Evolutionary conservation across 2,888 invertebrate species (phyloP).

Genomic region (Drosophila cognata): DNA sequence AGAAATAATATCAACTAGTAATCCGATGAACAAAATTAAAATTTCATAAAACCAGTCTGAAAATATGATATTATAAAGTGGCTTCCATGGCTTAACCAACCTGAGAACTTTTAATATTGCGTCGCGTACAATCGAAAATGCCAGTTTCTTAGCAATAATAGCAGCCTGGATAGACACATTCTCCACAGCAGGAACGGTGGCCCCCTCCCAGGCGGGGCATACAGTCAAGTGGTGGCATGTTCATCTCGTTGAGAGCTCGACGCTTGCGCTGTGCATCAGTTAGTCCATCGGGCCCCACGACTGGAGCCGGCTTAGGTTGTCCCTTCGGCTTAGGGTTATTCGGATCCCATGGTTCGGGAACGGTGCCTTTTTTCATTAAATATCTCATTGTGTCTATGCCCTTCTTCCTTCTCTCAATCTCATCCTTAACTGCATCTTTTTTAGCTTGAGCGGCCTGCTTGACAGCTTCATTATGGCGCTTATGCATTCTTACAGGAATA

Average conservation of each 20-base stretch:
- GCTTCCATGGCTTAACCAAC: neutral
- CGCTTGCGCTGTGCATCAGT: constrained; percentile 53
- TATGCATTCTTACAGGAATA: constrained; percentile 40
- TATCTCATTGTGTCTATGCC: constrained; percentile 66
- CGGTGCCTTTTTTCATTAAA: constrained; percentile 39
- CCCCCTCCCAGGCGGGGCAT: constrained; percentile 66
- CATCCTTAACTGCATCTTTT: constrained; percentile 19
- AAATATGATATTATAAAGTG: neutral
- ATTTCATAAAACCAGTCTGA: neutral
- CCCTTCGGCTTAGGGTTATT: constrained; percentile 5
- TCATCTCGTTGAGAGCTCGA: constrained; percentile 41
- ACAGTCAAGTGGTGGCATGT: constrained; percentile 58
- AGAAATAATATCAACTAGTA: neutral
- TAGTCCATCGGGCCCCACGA: constrained; percentile 54
- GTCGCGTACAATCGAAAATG: neutral
- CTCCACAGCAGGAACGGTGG: constrained; percentile 25
- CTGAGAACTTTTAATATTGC: neutral
- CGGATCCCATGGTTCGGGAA: constrained; percentile 49
- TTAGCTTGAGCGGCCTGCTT: constrained; percentile 27
- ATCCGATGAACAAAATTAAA: neutral
- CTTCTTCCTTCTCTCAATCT: constrained; percentile 27
- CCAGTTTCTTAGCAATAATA: constrained; percentile 9
- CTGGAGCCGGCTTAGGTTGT: neutral
- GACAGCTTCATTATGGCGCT: constrained; percentile 24
- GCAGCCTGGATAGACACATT: constrained; percentile 11